Base-by-base conservation (phyloP, 2,113 vertebrate species). In the Microtus ochrogaster region DNA sequence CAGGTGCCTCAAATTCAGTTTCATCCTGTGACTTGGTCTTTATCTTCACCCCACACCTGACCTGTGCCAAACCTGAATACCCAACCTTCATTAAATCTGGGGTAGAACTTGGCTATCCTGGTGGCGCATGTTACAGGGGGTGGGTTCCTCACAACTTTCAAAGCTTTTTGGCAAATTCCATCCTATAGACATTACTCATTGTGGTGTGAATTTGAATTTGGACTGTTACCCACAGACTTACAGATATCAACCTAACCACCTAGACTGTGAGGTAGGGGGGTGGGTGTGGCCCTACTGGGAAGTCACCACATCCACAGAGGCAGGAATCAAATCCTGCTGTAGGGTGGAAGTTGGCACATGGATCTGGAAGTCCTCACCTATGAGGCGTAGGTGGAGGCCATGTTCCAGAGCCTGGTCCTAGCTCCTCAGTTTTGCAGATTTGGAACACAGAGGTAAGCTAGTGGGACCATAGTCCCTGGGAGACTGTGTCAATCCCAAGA, bases 41-140 rank as follows among this genome's bases (percentile, higher is more conserved):
- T 7, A 36, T 7, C 17, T 3, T 47, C 30, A 19, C 4, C 13
- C 47, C 4, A 33, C 26, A 2, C 24, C 5, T 1, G 6, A 13
- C 5, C 7, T 4, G 3, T 11, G 11, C 39, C 1, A 41, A 72
- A 33, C 22, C 0, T 2, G 2, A 4, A 21, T 19, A 0, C 33
- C 14, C 24, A 13, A 10, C 12, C 16, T 0, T 9, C 0, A 2
- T 8, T 86, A 24, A 16, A 2, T 22, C 28, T 36, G n/a, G 2
- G 2, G 7, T 8, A 12, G 1, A 30, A 4, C n/a, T 22, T 41
- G 0, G 0, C 4, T 0, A 1, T 16, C 0, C 10, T n/a, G 3
- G 16, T 47, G 28, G 61, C 1, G 33, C 14, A 12, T 11, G 58
- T 17, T 83, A 17, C 9, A 26, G 58, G 7, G 81, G 39, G 66